Evolutionary conservation across 2,888 invertebrate species (phyloP).

Genomic region (Nymphalis c-album): DNA sequence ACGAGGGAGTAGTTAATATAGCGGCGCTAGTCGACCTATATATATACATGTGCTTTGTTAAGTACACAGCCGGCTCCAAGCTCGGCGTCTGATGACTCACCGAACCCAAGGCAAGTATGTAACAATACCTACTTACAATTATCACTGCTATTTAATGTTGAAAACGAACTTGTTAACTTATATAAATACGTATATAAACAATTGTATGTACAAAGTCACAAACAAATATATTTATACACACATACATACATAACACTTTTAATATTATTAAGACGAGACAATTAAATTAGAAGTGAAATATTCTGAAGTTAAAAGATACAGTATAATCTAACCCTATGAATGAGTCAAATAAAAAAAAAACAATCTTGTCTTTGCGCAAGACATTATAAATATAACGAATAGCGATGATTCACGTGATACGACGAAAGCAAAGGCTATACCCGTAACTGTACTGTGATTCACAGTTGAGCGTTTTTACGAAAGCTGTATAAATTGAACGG

Average conservation of each 20-base stretch:
- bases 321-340: too few relatives aligned
- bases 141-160: slow-evolving; percentile 20
- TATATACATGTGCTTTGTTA: slow-evolving; percentile 35
- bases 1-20: slow-evolving; percentile 43
- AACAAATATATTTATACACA: neutral
- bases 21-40: slow-evolving; percentile 40
- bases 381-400: slow-evolving; percentile 3
- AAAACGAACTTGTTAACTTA: slow-evolving; percentile 4
- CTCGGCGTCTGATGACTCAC: slow-evolving; percentile 65
- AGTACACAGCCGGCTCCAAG: slow-evolving; percentile 60
- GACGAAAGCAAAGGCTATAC: slow-evolving; percentile 9
- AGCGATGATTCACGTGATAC: slow-evolving; percentile 11
- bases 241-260: neutral
- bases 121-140: slow-evolving; percentile 33
- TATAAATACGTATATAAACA: neutral
- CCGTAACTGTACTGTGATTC: slow-evolving; percentile 12
- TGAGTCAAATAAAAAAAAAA: neutral
- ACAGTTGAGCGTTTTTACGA: slow-evolving; percentile 3
- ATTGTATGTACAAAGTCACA: too few relatives aligned
- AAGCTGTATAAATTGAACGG: neutral
- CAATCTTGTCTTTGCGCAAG: neutral
- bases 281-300: too few relatives aligned
- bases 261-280: too few relatives aligned
- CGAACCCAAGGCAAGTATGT: slow-evolving; percentile 46
- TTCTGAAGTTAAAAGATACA: too few relatives aligned